phyloP scores from a whole-genome alignment of 2,888 invertebrate genomes.

The Alcis repandata region DNA sequence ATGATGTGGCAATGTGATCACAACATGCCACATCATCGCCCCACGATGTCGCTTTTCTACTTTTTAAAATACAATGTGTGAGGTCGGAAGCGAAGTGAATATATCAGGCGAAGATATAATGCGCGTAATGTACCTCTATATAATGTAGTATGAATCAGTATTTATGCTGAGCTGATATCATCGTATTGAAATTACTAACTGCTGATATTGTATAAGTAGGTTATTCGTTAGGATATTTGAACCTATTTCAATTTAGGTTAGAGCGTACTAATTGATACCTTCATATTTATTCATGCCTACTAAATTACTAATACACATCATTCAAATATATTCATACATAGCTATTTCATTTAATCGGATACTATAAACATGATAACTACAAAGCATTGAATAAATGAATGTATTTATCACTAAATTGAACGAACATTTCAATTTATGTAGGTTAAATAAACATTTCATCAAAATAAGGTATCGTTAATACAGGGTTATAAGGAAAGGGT shows the following conservation, averaged over 20 bases:
- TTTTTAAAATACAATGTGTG: no score
- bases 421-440: background rate
- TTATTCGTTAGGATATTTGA: background rate
- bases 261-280: background rate
- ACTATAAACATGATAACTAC: background rate
- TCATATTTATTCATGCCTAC: background rate
- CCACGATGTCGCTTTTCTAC: no score
- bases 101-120: no score
- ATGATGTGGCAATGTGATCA: no score
- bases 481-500: no score
- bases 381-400: background rate
- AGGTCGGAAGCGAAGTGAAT: no score
- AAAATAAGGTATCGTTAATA: no score
- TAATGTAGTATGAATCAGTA: no score
- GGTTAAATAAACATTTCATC: background rate
- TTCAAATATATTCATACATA: background rate
- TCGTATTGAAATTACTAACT: no score
- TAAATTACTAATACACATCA: background rate
- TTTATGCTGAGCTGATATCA: no score
- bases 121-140: no score
- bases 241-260: background rate
- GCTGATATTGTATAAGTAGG: background rate
- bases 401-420: background rate
- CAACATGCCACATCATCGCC: no score
- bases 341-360: background rate